A percentile compares a stretch with the other conserved stretches of the same genome.
Conservation (phyloP, 2,888 invertebrate species). For the Drosophila quasianomalipes region DNA sequence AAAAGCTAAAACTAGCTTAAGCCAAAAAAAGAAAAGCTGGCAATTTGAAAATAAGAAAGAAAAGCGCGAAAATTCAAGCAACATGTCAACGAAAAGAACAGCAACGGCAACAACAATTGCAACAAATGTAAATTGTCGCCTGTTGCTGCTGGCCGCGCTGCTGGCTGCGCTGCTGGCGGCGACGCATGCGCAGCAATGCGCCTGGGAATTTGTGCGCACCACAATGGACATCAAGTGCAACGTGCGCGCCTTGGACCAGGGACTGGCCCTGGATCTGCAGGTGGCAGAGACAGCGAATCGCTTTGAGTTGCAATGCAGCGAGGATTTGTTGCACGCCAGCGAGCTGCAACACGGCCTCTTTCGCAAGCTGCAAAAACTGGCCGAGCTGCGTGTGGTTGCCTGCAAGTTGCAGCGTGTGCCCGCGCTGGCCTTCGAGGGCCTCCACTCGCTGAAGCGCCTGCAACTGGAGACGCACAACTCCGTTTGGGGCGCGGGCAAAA, state of each 20-base stretch:
- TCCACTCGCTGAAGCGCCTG: conserved; percentile 92
- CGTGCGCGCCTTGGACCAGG: conserved; percentile 82
- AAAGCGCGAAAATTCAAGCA: conserved; percentile 20
- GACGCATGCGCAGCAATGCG: conserved; percentile 85
- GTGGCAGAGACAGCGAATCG: conserved; percentile 90
- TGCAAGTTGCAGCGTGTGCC: conserved; percentile 93
- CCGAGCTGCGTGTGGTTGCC: conserved; percentile 90
- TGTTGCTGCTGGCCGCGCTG: conserved; percentile 59
- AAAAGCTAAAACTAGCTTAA: conserved; percentile 23
- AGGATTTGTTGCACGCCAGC: conserved; percentile 92
- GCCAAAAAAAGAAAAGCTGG: conserved; percentile 18
- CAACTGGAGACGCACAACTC: conserved; percentile 92
- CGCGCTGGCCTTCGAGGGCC: conserved; percentile 91
- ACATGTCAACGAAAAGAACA: conserved; percentile 48
- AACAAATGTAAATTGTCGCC: conserved; percentile 32
- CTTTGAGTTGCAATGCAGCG: conserved; percentile 91
- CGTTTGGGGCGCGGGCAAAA: conserved; percentile 91
- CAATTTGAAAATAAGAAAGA: conserved; percentile 6
- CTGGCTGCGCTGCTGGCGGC: conserved; percentile 39
- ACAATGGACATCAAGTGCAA: conserved; percentile 85
- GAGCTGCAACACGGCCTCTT: conserved; percentile 90
- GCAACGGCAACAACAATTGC: conserved; percentile 31
- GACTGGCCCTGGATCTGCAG: conserved; percentile 82
- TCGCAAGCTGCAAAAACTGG: conserved; percentile 90
- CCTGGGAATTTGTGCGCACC: conserved; percentile 85